Evolutionary conservation across 2,113 vertebrate genomes (phyloP).

Genomic region (Odobenus rosmarus): DNA sequence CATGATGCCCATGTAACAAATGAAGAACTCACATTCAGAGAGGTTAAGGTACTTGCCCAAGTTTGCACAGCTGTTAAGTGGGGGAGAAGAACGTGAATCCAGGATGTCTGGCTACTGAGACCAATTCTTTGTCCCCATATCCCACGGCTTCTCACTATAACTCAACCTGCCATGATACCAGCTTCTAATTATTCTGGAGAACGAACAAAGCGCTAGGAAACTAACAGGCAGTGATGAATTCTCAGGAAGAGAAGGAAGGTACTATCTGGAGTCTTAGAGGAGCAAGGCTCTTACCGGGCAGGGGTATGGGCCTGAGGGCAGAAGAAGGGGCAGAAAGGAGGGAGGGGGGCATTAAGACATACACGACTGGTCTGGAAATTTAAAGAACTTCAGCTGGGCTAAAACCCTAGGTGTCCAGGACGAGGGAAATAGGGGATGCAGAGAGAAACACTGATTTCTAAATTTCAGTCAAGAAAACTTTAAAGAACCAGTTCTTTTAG

Average conservation of each 20-base stretch:
- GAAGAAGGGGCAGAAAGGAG: background rate
- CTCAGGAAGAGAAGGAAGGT: background rate
- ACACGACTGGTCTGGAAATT: background rate
- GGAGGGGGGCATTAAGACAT: background rate
- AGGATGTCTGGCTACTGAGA: background rate
- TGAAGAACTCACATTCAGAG: background rate
- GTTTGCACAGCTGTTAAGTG: background rate
- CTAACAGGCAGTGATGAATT: background rate
- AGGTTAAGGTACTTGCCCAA: background rate
- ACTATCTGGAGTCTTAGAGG: rapidly evolving
- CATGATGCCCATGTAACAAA: background rate
- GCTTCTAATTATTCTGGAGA: background rate
- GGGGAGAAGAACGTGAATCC: background rate
- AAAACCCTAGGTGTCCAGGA: background rate
- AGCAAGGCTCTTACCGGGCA: background rate
- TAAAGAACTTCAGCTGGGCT: background rate
- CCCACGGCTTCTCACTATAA: background rate
- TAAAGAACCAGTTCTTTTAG: background rate
- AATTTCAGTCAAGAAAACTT: background rate
- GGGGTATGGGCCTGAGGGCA: no score
- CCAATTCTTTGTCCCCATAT: background rate
- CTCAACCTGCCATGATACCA: background rate
- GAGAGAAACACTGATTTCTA: background rate
- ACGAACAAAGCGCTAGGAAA: background rate
- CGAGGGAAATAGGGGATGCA: background rate